Base-by-base conservation (phyloP, 2,797 vertebrate species). In the Emydoidea blandingii region DNA sequence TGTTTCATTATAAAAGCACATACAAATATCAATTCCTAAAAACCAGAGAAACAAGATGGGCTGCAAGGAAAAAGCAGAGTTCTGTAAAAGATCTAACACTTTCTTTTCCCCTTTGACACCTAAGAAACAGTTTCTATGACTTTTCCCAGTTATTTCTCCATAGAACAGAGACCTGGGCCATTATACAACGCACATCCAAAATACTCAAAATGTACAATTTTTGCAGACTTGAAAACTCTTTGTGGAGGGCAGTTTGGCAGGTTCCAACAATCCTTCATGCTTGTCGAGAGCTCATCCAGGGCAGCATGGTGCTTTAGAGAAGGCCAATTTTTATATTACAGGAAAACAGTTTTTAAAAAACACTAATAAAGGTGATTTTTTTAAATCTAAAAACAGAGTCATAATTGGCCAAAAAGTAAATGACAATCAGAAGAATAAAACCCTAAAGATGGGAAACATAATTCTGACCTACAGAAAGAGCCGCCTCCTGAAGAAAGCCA, bases 111-210 rank as follows among this genome's bases (percentile, higher is more conserved):
- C 10, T 8, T 25, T 83, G 54, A 59, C 76, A 52, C 83, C 88
- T 89, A 7, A 59, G 7, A 78, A 83, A 76, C 44, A 49, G 81
- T 88, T 94, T 95, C 59, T 90, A 3, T 81, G 74, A 25, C 79
- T 85, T 25, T 2, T 41, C 18, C 87, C 25, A 54, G 49, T 86
- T 91, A 59, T 59, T 59, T 59, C 57, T 59, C 27, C 29, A 15
- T 52, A 86, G 74, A 25, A 37, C 49, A 78, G 57, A 52, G 37
- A 85, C n/a, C n/a, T 0, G 3, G 56, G 27, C 4, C 53, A 65
- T 52, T 85, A 8, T 44, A 92, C 86, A 93, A 83, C 12, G 29
- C 3, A 27, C 18, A 68, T 62, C 3, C 88, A 79, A 82, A 91
- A n/a, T 68, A 15, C 34, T 85, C 0, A 27, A 91, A 79, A 1